phyloP scores from a whole-genome alignment of 2,888 invertebrate genomes.

The Himalopsyche japonica region DNA sequence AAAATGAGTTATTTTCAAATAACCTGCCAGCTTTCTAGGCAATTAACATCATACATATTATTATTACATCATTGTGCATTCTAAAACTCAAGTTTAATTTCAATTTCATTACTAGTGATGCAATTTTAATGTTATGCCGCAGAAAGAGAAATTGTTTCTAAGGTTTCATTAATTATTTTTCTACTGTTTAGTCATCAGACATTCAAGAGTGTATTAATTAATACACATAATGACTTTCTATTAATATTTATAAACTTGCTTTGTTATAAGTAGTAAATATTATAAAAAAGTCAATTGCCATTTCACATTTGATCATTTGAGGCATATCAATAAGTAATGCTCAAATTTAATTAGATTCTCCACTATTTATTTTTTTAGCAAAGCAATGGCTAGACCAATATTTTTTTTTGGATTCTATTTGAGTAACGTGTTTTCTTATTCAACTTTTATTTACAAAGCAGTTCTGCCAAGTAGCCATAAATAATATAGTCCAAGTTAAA shows the following conservation, averaged over 20 bases:
- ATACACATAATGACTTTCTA: neutral
- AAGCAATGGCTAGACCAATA: too few species aligned
- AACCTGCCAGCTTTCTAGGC: neutral
- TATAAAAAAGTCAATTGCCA: too few species aligned
- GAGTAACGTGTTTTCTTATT: too few species aligned
- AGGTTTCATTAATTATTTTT: neutral
- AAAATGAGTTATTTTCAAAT: neutral
- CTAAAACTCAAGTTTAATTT: neutral
- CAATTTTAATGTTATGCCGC: neutral
- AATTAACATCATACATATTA: neutral
- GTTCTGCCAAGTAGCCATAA: too few species aligned
- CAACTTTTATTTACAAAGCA: too few species aligned
- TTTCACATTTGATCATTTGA: too few species aligned
- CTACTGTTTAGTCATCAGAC: neutral
- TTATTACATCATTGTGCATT: neutral
- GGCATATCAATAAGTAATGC: too few species aligned
- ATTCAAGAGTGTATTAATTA: neutral
- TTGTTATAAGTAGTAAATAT: too few species aligned
- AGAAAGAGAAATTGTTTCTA: neutral
- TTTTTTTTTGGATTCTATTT: too few species aligned
- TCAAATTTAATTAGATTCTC: too few species aligned
- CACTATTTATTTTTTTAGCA: too few species aligned
- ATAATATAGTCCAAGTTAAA: too few species aligned
- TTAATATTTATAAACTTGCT: neutral
- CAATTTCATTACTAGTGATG: neutral